Base-by-base conservation (phyloP, 2,797 vertebrate genomes). In the Rhinophrynus dorsalis region DNA sequence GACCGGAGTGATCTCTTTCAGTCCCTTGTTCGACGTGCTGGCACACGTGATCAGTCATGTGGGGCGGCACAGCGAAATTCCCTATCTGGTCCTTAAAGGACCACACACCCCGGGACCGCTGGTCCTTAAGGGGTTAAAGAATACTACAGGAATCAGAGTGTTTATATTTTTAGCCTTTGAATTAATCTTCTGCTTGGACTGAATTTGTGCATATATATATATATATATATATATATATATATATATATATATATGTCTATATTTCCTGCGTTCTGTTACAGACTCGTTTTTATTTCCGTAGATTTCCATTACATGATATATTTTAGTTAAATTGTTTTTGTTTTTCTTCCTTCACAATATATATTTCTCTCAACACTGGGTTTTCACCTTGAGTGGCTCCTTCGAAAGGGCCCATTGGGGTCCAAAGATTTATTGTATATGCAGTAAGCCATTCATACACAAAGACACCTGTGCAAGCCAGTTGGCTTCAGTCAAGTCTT, bases 381-480 rank as follows among this genome's bases (percentile, higher is more conserved):
- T 64, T 67, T 73, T 73, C 62, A 66, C 62, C 70, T 67, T 73
- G 62, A 73, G 62, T 73, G 69, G 61, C 62, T 67, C 55, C 54
- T 60, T 66, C 29, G 55, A 29, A 54, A 59, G 47, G 56, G 62
- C 78, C 78, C 80, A 79, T 78, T 77, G 76, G 71, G 78, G 77
- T 78, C 81, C 75, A 70, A 80, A 84, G 85, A 85, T 89, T 90
- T 88, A 90, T 82, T 82, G 78, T 76, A 79, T 79, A 76, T 78
- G 74, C 84, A 77, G 78, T 84, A 88, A 83, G 84, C 80, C 72
- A 82, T 84, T 86, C 80, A 77, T 87, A 84, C 79, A 82, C 76
- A 85, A 79, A 85, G 85, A 87, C 85, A 89, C 89, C 88, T 90
- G 85, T 88, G 85, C 83, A 85, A 84, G 85, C 86, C 88, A 89